Base-by-base conservation (phyloP, 1,140 invertebrate genomes). In the Orussus abietinus region DNA sequence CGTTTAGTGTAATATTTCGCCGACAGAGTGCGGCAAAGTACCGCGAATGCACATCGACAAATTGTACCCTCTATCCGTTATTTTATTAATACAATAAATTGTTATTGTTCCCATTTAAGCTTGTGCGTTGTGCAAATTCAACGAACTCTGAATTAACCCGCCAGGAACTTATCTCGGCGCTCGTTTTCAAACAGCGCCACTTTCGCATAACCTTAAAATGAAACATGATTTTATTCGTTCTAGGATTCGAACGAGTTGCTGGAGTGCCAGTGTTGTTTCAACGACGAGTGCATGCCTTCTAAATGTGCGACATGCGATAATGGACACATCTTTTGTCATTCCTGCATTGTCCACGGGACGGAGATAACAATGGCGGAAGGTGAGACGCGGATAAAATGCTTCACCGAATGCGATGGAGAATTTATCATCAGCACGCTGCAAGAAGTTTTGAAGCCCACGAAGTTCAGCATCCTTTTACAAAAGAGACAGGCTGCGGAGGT, bases 401-500 rank as follows among this genome's bases (percentile, higher is more conserved):
- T 82, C 9, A 34, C 42, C 6, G 53, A 62, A 1, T 80, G 78
- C 39, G 57, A 63, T 7, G 55, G 55, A 14, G 63, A 72, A 37
- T 77, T 80, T 45, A 64, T 57, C 15, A 42, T 78, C 5, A 49
- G 66, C 1, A 67, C 65, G 2, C 58, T 81, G 21, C 76, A 77
- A 47, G 64, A 70, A 38, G 63, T 77, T 17, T 57, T 82, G 21
- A 57, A 67, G 13, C 70, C 75, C 7, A 70, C 74, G 15, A 58
- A 77, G 25, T 81, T 82, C 42, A 80, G 76, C 17, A 74, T 65
- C 46, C 52, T 81, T 14, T 51, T 78, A 1, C 59, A 64, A 15
- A 75, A 76, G 35, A 60, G 76, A 37, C 78, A 82, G 54, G 65
- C 77, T 22, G 76, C 75, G 33, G 82, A 84, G 63, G 66, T 85